A percentile compares a stretch with the other conserved stretches of the same genome.
phyloP scores from a whole-genome alignment of 2,797 vertebrate genomes.

The Agapornis canus region DNA sequence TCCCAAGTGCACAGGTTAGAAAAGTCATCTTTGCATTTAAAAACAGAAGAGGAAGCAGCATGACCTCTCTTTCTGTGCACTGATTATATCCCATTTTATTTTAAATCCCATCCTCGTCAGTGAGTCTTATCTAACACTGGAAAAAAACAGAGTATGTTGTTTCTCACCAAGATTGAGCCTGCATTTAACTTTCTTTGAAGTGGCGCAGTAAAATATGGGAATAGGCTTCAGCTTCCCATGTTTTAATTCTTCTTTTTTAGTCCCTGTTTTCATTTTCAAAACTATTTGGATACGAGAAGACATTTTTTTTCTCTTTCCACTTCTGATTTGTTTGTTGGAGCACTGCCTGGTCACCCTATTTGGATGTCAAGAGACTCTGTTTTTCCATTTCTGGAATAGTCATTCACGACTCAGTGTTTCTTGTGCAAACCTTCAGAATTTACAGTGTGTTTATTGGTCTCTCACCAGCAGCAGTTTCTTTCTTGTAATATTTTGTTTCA shows the following conservation, averaged over 20 bases:
- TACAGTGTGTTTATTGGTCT: conserved; percentile 50
- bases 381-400: conserved; percentile 68
- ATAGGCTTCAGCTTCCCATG: conserved; percentile 27
- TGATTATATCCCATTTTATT: not conserved
- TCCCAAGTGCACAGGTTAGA: not conserved
- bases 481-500: conserved; percentile 31
- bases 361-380: conserved; percentile 36
- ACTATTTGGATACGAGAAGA: conserved; percentile 13
- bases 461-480: conserved; percentile 27
- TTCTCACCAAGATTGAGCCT: not conserved
- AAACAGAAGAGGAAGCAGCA: not conserved
- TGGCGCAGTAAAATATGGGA: conserved; percentile 12
- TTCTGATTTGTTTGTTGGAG: conserved; percentile 51
- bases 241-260: conserved; percentile 61
- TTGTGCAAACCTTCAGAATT: conserved; percentile 52
- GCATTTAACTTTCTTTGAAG: conserved; percentile 40
- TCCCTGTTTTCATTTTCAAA: conserved; percentile 60
- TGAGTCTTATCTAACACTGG: not conserved
- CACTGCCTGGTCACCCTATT: conserved; percentile 17
- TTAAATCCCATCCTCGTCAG: not conserved
- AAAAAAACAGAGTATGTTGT: conserved; percentile 8
- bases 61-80: not conserved
- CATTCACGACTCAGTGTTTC: conserved; percentile 47
- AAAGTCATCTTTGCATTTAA: not conserved
- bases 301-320: conserved; percentile 40